phyloP scores from a whole-genome alignment of 2,797 vertebrate species.

The Falco concolor region DNA sequence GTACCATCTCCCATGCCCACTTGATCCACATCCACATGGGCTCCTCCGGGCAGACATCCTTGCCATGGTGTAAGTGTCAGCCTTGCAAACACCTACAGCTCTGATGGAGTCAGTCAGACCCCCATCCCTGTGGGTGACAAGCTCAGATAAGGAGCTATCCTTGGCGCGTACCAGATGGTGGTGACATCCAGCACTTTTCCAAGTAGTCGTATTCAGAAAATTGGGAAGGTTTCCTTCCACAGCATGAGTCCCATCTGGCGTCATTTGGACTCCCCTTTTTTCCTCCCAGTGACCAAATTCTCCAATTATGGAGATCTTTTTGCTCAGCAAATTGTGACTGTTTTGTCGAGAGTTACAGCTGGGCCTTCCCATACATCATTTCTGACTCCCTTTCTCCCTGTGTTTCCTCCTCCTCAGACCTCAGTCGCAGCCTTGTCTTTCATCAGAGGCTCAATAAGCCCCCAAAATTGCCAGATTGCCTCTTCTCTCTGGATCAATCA shows the following conservation, averaged over 20 bases:
- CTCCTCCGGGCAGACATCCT: not conserved
- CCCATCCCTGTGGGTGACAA: not conserved
- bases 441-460: slow-evolving; percentile 26
- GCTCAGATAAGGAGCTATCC: not conserved
- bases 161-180: not conserved
- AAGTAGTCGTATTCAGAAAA: not conserved
- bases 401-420: not conserved
- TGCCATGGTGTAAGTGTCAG: not conserved
- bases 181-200: not conserved
- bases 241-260: rapidly evolving
- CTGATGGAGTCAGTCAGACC: not conserved
- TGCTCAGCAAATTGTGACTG: not conserved
- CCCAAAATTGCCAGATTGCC: not conserved
- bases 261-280: not conserved
- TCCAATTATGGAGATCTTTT: not conserved
- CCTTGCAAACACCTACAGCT: not conserved
- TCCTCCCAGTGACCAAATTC: not conserved
- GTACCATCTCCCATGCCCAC: rapidly evolving
- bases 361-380: not conserved
- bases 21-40: rapidly evolving
- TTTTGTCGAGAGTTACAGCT: not conserved
- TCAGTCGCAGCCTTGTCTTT: not conserved
- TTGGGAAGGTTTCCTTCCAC: not conserved
- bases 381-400: not conserved
- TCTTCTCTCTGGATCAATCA: not conserved